A percentile compares a stretch with the other conserved stretches of the same genome.
phyloP scores from a whole-genome alignment of 2,888 invertebrate species.

The Andrena chrysosceles region DNA sequence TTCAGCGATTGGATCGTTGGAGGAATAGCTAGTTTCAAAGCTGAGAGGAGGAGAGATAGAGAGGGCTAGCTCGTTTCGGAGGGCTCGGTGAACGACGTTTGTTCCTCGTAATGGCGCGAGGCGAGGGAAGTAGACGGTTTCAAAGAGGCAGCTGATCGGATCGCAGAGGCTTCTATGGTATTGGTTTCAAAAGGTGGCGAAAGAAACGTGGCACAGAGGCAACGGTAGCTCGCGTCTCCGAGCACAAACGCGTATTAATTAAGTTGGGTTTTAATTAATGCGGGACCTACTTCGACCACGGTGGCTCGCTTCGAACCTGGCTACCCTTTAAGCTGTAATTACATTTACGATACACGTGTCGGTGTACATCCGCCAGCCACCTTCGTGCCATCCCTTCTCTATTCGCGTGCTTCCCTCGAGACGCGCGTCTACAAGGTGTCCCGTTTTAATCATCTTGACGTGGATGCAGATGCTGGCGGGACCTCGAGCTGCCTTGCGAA shows the following conservation, averaged over 20 bases:
- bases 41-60: not conserved
- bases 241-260: conserved; percentile 66
- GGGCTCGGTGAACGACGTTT: conserved; percentile 5
- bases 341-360: conserved; percentile 71
- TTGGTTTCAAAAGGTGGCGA: conserved; percentile 4
- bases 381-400: conserved; percentile 41
- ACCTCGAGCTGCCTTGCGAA: too few relatives aligned
- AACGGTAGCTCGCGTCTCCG: conserved; percentile 5
- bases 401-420: not conserved
- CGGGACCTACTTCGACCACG: conserved; percentile 66
- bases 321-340: conserved; percentile 73
- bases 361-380: conserved; percentile 56
- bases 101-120: not conserved
- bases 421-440: not conserved
- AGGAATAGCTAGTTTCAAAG: conserved; percentile 15
- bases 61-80: conserved; percentile 14
- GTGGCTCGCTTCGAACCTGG: conserved; percentile 67
- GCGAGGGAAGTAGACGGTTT: conserved; percentile 2
- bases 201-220: conserved; percentile 11
- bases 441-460: not conserved
- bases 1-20: not conserved
- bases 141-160: not conserved
- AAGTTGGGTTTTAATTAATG: conserved; percentile 71
- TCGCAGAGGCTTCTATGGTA: not conserved
- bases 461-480: not conserved